A percentile compares a stretch with the other conserved stretches of the same genome.
These are phyloP conservation scores for Embiotoca jacksoni DNA, from an alignment of 2,113 vertebrate species.

Conservation along the genomic window DNA sequence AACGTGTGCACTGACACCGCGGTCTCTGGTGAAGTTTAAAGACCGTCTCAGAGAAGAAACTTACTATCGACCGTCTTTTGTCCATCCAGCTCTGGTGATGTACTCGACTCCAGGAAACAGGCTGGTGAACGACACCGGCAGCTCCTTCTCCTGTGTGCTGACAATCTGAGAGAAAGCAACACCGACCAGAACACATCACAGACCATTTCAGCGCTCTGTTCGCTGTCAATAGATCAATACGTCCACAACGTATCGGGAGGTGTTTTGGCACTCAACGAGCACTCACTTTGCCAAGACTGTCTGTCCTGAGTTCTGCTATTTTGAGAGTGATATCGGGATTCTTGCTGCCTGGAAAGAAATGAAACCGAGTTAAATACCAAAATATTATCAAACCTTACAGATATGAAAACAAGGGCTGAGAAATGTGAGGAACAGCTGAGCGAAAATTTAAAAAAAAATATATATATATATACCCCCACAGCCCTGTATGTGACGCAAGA, in stretches of 20 bases:
- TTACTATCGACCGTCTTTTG: constrained; percentile 92
- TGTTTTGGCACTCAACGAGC: neutral
- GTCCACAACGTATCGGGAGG: neutral
- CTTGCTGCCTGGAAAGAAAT: constrained; percentile 90
- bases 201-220: neutral
- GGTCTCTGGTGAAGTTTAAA: too few relatives aligned
- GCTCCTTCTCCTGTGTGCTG: constrained; percentile 88
- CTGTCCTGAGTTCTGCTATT: constrained; percentile 89
- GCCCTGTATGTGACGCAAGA: too few relatives aligned
- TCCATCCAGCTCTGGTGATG: constrained; percentile 94
- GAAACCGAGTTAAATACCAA: neutral
- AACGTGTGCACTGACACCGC: neutral
- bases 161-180: constrained; percentile 83
- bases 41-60: constrained; percentile 19
- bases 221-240: neutral
- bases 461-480: too few relatives aligned
- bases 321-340: constrained; percentile 94
- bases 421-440: neutral
- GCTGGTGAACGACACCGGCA: constrained; percentile 87
- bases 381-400: neutral
- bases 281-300: constrained; percentile 90
- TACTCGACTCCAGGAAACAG: constrained; percentile 92
- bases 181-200: constrained; percentile 13
- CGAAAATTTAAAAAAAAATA: neutral
- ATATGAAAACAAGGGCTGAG: neutral